Conservation (phyloP, 2,888 invertebrate species). For the Epistrophe eligans region DNA sequence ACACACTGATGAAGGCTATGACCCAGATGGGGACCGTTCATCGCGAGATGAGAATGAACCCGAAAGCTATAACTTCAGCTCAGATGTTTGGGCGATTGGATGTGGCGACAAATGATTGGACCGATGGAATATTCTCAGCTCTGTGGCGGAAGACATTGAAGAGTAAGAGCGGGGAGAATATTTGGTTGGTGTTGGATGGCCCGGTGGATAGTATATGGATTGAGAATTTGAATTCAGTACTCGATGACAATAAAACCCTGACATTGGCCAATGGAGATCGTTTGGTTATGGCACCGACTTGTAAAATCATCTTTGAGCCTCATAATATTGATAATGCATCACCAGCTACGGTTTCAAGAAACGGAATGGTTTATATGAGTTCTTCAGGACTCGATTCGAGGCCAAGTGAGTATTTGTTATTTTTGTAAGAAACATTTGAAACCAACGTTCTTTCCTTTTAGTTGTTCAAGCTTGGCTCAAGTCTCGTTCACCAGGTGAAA, state of each 20-base stretch:
- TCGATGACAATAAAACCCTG: conserved; percentile 97
- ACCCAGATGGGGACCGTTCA: conserved; percentile 93
- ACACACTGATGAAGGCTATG: conserved; percentile 94
- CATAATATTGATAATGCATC: conserved; percentile 99
- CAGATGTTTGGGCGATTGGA: conserved; percentile 99
- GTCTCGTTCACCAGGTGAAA: conserved; percentile 86
- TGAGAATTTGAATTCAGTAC: conserved; percentile 97
- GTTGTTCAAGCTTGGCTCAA: conserved; percentile 94
- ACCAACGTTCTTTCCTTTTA: conserved; percentile 13
- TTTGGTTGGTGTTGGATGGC: conserved; percentile 97
- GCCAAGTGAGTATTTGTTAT: conserved; percentile 86
- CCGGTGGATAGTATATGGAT: conserved; percentile 99
- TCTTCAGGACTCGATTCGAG: conserved; percentile 97
- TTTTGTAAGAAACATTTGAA: neutral
- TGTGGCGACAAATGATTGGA: conserved; percentile 99
- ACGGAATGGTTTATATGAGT: conserved; percentile 98
- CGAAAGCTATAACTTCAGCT: conserved; percentile 97
- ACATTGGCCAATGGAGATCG: conserved; percentile 98
- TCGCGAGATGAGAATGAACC: conserved; percentile 98
- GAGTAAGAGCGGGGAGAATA: conserved; percentile 93
- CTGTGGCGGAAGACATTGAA: conserved; percentile 97
- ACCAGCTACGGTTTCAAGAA: conserved; percentile 97
- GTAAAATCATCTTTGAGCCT: conserved; percentile 98
- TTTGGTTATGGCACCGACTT: conserved; percentile 95
- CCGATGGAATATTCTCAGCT: conserved; percentile 98